Evolutionary conservation across 2,797 vertebrate genomes (phyloP).

Genomic region (Eutrigla gurnardus): DNA sequence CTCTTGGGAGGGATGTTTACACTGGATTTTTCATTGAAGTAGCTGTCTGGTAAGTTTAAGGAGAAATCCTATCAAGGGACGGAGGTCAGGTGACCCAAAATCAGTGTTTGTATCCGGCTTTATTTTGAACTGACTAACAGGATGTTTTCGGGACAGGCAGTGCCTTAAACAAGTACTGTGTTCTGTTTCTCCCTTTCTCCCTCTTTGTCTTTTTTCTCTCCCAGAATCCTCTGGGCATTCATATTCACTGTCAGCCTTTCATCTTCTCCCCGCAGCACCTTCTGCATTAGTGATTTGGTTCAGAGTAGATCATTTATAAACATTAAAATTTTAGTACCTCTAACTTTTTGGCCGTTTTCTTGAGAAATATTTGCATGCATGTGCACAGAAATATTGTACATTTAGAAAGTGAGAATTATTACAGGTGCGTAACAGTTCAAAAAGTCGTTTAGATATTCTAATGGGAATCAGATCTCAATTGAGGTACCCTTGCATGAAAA

Average conservation of each 20-base stretch:
- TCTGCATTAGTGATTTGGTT: constrained; percentile 50
- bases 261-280: constrained; percentile 37
- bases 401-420: background rate
- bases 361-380: constrained; percentile 30
- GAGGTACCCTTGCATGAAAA: background rate
- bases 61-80: background rate
- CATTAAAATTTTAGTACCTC: constrained; percentile 44
- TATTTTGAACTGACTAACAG: background rate
- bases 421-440: background rate
- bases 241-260: constrained; percentile 27
- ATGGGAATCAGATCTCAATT: background rate
- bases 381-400: background rate
- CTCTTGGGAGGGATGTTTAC: background rate
- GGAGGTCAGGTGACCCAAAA: background rate
- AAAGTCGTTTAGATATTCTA: background rate
- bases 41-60: background rate
- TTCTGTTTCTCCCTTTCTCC: background rate
- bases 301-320: constrained; percentile 56
- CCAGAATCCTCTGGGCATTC: constrained; percentile 30
- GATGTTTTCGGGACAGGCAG: background rate
- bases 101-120: background rate
- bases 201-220: background rate
- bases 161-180: background rate
- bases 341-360: constrained; percentile 26
- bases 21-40: background rate